A percentile compares a stretch with the other conserved stretches of the same genome.
Evolutionary conservation across 1,140 invertebrate species (phyloP).

Genomic region (Aricia agestis): DNA sequence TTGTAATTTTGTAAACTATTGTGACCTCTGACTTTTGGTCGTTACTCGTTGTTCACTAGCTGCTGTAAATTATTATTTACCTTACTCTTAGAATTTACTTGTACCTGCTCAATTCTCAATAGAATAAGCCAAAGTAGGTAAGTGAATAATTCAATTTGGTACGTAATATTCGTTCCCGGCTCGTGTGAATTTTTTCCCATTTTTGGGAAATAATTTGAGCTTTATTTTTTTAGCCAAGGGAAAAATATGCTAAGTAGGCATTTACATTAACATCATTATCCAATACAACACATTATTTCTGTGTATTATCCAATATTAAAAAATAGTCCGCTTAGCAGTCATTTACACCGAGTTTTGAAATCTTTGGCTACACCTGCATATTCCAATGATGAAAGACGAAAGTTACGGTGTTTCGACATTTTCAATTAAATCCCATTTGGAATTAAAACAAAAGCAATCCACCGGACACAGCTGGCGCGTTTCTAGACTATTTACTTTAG

Average conservation of each 20-base stretch:
- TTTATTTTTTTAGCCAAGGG: too few relatives aligned
- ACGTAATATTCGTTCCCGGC: not conserved
- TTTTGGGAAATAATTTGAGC: too few relatives aligned
- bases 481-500: constrained; percentile 70
- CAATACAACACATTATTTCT: too few relatives aligned
- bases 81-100: not conserved
- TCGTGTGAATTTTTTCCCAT: too few relatives aligned
- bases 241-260: too few relatives aligned
- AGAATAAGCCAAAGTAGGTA: not conserved
- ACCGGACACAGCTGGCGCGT: constrained; percentile 68
- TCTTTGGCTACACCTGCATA: constrained; percentile 36
- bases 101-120: not conserved
- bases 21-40: constrained; percentile 33
- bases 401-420: constrained; percentile 43
- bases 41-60: constrained; percentile 15
- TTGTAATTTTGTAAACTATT: constrained; percentile 32
- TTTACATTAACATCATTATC: too few relatives aligned
- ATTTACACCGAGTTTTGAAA: too few relatives aligned
- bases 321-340: too few relatives aligned
- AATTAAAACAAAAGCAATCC: constrained; percentile 68
- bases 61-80: constrained; percentile 13
- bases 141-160: too few relatives aligned
- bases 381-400: constrained; percentile 39
- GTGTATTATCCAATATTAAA: too few relatives aligned
- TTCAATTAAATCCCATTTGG: constrained; percentile 69